These are phyloP conservation scores for Strix aluco DNA, from an alignment of 2,113 vertebrate species.

Conservation along the genomic window DNA sequence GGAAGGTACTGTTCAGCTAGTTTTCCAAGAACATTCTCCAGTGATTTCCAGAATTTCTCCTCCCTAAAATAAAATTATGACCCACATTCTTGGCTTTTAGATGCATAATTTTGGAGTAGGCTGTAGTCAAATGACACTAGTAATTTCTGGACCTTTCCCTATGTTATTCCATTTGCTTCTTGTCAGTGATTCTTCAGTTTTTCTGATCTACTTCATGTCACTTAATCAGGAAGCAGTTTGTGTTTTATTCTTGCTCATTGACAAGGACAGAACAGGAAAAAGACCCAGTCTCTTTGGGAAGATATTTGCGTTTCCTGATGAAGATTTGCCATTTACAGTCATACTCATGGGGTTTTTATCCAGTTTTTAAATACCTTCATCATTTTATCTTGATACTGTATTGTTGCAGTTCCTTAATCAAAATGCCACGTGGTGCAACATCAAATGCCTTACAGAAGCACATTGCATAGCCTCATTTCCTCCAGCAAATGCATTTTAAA, in stretches of 20 bases:
- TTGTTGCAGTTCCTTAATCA: background rate
- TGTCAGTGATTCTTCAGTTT: background rate
- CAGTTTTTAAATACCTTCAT: background rate
- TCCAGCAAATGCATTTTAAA: constrained; percentile 18
- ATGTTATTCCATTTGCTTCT: background rate
- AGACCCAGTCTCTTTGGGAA: background rate
- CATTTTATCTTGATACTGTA: background rate
- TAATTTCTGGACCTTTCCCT: background rate
- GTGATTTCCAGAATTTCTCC: background rate
- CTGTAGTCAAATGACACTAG: background rate
- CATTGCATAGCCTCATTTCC: background rate
- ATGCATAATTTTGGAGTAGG: background rate
- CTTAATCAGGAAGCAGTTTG: background rate
- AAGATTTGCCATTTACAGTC: background rate
- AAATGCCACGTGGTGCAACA: background rate
- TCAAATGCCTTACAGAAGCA: background rate
- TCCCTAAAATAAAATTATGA: background rate
- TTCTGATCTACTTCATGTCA: background rate
- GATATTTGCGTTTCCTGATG: background rate
- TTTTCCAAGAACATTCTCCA: background rate
- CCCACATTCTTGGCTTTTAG: background rate
- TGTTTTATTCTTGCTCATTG: background rate
- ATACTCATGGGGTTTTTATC: background rate
- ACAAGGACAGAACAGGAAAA: background rate
- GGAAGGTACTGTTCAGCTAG: background rate